Percentiles rank a stretch among this genome's conserved stretches.
Conservation (phyloP, 2,797 vertebrate genomes). For the Micrastur ruficollis region DNA sequence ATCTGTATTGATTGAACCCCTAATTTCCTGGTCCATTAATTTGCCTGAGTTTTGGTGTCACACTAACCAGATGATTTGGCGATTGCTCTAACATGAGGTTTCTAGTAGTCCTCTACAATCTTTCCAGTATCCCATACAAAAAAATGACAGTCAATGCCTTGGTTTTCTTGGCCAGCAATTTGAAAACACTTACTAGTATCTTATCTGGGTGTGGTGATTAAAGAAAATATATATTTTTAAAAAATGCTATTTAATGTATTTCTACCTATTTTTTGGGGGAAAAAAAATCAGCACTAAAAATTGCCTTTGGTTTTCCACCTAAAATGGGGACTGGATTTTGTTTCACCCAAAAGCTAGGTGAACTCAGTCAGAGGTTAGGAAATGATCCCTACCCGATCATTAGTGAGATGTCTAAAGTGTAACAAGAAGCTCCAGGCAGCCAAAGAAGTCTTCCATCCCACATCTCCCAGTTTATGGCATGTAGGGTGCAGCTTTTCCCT, state of each 20-base stretch:
- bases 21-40: slow-evolving; percentile 19
- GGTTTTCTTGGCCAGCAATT: background rate
- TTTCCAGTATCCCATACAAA: background rate
- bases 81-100: background rate
- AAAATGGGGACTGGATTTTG: background rate
- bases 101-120: background rate
- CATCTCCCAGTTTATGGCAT: background rate
- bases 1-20: slow-evolving; percentile 26
- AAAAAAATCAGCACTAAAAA: background rate
- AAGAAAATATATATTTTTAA: background rate
- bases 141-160: background rate
- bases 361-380: background rate
- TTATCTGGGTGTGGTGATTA: background rate
- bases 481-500: background rate
- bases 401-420: background rate
- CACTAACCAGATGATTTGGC: background rate
- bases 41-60: slow-evolving; percentile 6
- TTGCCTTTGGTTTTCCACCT: background rate
- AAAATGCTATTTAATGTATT: background rate
- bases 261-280: background rate
- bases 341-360: background rate
- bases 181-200: background rate
- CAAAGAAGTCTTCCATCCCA: background rate
- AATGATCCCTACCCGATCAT: background rate
- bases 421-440: background rate